Conservation (phyloP, 92 coral and sea anemone species). For the Zoanthus sansibaricus region DNA sequence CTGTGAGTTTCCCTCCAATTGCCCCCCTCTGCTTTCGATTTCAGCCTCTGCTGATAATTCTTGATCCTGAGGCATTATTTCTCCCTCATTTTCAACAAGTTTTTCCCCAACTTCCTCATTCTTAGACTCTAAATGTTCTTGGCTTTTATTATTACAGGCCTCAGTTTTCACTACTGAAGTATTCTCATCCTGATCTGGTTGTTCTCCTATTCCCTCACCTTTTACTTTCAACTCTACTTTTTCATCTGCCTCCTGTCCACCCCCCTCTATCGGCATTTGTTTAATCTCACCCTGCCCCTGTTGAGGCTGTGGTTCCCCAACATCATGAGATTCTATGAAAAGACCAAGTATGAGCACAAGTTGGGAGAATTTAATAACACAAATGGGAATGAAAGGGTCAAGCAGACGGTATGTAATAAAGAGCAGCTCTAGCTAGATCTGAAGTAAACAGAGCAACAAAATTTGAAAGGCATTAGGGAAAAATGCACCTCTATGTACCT, state of each 20-base stretch:
- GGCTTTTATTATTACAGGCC: constrained; percentile 22
- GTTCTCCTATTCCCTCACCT: constrained; percentile 15
- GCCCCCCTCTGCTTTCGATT: background rate
- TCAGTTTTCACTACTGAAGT: constrained; percentile 25
- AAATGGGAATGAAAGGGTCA: no score
- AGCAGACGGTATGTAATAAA: no score
- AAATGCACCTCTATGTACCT: no score
- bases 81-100: constrained; percentile 3
- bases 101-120: constrained; percentile 25
- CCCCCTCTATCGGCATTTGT: constrained; percentile 48
- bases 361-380: background rate
- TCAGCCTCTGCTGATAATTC: background rate
- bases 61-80: constrained; percentile 15
- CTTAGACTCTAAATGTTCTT: constrained; percentile 22
- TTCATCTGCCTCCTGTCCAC: constrained; percentile 45
- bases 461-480: no score
- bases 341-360: background rate
- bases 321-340: constrained; percentile 20
- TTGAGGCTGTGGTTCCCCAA: constrained; percentile 4
- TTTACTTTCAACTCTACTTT: constrained; percentile 20
- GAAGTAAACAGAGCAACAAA: no score
- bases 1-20: constrained; percentile 1
- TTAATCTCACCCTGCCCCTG: constrained; percentile 24
- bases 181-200: constrained; percentile 44
- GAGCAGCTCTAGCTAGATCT: no score